Evolutionary conservation across 2,113 vertebrate genomes (phyloP).

Genomic region (Myotis brandtii): DNA sequence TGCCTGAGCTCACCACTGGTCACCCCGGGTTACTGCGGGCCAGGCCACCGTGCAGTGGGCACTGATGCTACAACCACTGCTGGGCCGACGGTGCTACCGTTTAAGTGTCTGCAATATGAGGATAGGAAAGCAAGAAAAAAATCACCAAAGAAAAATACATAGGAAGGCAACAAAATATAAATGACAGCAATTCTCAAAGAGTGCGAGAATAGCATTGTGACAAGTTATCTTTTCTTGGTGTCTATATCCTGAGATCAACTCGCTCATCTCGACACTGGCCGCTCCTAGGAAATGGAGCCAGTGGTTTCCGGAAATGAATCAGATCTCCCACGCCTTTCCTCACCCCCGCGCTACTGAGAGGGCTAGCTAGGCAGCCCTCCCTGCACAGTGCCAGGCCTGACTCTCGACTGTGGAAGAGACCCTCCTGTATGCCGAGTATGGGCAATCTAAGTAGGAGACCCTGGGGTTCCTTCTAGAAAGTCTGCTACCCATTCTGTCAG

Average conservation of each 20-base stretch:
- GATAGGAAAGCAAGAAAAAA: slow-evolving; percentile 27
- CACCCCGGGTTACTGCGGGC: background rate
- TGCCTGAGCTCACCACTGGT: background rate
- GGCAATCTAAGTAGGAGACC: background rate
- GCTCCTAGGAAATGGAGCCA: slow-evolving; percentile 7
- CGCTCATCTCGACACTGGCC: background rate
- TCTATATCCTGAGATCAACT: background rate
- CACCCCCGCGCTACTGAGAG: background rate
- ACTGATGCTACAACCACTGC: background rate
- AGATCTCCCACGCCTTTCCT: background rate
- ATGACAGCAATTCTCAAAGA: background rate
- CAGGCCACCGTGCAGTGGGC: background rate
- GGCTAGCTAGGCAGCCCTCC: background rate
- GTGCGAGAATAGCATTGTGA: background rate
- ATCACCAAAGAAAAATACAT: background rate
- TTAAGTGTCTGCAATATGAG: background rate
- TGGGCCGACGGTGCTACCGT: background rate
- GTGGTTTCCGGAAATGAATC: background rate
- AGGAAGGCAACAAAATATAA: background rate
- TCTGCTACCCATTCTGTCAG: background rate
- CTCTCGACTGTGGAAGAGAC: background rate
- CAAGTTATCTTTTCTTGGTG: background rate
- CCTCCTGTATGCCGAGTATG: background rate
- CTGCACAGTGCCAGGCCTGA: background rate
- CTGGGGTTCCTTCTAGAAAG: background rate